Evolutionary conservation across 2,888 invertebrate species (phyloP).

Genomic region (Pasiphila rectangulata): DNA sequence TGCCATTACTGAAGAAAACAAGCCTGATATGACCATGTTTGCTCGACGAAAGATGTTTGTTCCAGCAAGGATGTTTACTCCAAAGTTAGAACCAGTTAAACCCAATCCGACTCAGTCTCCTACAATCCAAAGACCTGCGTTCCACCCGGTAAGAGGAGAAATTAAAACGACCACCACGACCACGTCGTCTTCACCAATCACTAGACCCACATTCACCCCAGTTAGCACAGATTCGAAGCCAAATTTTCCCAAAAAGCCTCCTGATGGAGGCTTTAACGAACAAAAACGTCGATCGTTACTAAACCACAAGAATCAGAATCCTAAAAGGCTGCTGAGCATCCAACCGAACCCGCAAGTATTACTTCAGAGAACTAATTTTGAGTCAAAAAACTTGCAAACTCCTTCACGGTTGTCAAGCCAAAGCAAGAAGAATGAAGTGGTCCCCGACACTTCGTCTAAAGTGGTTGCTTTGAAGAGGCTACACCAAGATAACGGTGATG

Average conservation of each 20-base stretch:
- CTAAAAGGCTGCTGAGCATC: conserved; percentile 67
- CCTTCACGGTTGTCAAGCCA: conserved; percentile 71
- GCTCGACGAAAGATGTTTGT: too few species aligned
- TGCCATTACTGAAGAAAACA: conserved; percentile 32
- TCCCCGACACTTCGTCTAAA: conserved; percentile 61
- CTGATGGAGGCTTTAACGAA: conserved; percentile 54
- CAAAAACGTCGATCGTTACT: conserved; percentile 69
- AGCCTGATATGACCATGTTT: conserved; percentile 40
- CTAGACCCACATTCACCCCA: conserved; percentile 2
- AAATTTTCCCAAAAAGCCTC: conserved; percentile 52
- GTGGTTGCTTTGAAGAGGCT: conserved; percentile 73
- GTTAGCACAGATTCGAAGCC: conserved; percentile 37
- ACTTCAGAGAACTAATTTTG: conserved; percentile 61
- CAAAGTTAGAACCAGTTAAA: too few species aligned
- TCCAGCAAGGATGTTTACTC: too few species aligned
- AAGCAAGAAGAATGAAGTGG: conserved; percentile 63
- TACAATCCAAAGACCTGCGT: too few species aligned
- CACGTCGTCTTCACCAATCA: not conserved
- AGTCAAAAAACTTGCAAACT: conserved; percentile 75
- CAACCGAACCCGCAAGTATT: conserved; percentile 67
- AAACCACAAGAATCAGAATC: conserved; percentile 56
- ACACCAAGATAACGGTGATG: conserved; percentile 74
- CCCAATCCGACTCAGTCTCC: too few species aligned
- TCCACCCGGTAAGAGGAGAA: too few species aligned
- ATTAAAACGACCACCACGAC: not conserved